These are phyloP conservation scores for Yponomeuta evonymella DNA, from an alignment of 2,888 invertebrate species.

Conservation along the genomic window DNA sequence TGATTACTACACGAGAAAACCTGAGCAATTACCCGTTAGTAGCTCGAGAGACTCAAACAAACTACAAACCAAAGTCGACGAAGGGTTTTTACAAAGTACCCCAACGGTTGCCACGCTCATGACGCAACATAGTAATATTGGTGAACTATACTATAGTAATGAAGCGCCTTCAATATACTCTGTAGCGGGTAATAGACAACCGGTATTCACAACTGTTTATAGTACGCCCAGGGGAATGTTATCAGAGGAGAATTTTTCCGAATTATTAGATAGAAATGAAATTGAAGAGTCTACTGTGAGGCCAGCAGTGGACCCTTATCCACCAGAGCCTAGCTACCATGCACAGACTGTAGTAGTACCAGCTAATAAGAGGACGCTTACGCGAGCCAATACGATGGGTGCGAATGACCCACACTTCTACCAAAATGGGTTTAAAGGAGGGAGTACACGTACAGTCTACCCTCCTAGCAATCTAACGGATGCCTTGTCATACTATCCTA, in stretches of 20 bases:
- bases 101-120: slow-evolving; percentile 41
- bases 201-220: slow-evolving; percentile 84
- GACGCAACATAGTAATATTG: slow-evolving; percentile 50
- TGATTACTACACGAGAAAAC: slow-evolving; percentile 47
- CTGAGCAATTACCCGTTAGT: slow-evolving; percentile 30
- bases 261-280: slow-evolving; percentile 79
- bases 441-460: slow-evolving; percentile 78
- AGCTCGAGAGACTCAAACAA: slow-evolving; percentile 42
- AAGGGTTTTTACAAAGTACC: slow-evolving; percentile 21
- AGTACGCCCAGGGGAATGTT: slow-evolving; percentile 80
- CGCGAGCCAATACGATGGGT: slow-evolving; percentile 75
- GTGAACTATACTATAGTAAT: slow-evolving; percentile 63
- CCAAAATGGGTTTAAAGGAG: slow-evolving; percentile 81
- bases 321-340: slow-evolving; percentile 75
- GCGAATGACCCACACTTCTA: slow-evolving; percentile 70
- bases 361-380: slow-evolving; percentile 64
- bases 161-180: slow-evolving; percentile 84
- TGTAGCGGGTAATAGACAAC: slow-evolving; percentile 83
- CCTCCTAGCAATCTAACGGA: slow-evolving; percentile 86
- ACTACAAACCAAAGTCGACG: slow-evolving; percentile 48
- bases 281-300: slow-evolving; percentile 54
- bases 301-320: slow-evolving; percentile 61
- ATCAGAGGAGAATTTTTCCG: slow-evolving; percentile 81
- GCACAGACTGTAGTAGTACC: slow-evolving; percentile 74
- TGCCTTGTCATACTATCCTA: slow-evolving; percentile 88